Conservation (phyloP, 2,888 invertebrate species). For the Trachelus stipa region DNA sequence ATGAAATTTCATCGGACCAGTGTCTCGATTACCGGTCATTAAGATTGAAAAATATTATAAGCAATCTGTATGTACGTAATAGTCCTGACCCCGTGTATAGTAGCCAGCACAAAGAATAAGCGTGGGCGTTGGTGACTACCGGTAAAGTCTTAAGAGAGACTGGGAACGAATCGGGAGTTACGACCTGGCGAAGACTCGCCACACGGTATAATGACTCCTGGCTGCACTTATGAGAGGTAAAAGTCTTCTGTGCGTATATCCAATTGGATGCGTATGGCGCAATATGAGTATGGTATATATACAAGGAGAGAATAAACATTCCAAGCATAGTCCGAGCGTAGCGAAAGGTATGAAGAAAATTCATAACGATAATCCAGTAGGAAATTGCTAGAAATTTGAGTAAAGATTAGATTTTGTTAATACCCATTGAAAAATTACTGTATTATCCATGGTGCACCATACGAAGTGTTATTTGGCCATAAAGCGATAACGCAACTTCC, state of each 20-base stretch:
- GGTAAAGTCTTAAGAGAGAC: conserved; percentile 10
- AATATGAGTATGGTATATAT: neutral
- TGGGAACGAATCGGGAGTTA: conserved; percentile 35
- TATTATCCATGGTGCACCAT: too few species aligned
- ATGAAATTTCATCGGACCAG: neutral
- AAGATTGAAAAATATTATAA: neutral
- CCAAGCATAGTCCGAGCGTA: neutral
- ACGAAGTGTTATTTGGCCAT: too few species aligned
- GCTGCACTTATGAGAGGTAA: conserved; percentile 12
- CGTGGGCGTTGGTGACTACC: conserved; percentile 20
- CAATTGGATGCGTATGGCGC: neutral
- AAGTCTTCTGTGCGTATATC: neutral
- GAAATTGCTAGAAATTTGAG: too few species aligned
- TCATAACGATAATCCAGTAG: neutral
- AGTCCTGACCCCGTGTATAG: neutral
- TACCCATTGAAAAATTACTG: too few species aligned
- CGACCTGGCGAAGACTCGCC: conserved; percentile 30
- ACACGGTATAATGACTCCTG: conserved; percentile 18
- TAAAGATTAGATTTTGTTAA: too few species aligned
- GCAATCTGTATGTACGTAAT: neutral
- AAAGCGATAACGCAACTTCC: too few species aligned
- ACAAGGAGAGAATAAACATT: neutral
- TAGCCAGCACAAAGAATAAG: neutral
- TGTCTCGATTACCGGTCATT: neutral
- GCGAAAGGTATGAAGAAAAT: neutral